Evolutionary conservation across 2,797 vertebrate species (phyloP), one percentile per base, ranked within the genome.

Genomic region (Gymnoscopelus microlampas): DNA sequence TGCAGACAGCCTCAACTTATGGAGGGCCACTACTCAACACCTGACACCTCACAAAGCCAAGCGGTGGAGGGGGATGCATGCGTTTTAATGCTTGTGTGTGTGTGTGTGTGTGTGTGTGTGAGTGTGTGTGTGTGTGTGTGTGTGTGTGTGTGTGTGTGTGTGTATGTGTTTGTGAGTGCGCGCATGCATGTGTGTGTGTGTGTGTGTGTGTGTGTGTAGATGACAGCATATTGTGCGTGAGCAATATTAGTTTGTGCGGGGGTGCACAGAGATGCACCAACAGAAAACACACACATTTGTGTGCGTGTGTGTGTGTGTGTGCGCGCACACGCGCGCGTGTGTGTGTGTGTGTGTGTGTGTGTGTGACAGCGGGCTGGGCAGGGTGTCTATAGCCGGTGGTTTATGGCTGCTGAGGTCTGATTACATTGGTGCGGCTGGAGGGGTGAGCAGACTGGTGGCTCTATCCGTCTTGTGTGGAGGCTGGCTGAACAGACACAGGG

Each of bases 401-500:
- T 92, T 91, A 92, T 91, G 85, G 88, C 85, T 83, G 88, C 86
- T 81, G 87, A 89, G 87, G 86, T 87, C 87, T 90, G 89, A 92
- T 92, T 91, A 89, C 89, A 87, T 86, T 79, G 89, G 84, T 87
- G 84, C 75, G 79, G 87, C 80, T 89, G 78, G 83, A 82, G 85
- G 84, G 83, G 74, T 76, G 80, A 87, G 87, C 85, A 85, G 88
- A 84, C 87, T 80, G 84, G 85, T 81, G 82, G 61, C 80, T 88
- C 89, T 87, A 92, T 92, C 87, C 63, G 85, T 91, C 90, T 91
- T 92, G 76, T 84, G 71, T 75, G 85, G 81, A 35, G 86, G 79
- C 82, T 90, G 87, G 87, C 83, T 87, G 85, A 86, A 85, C 86
- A 88, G 83, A 84, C 86, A 83, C 76, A 64, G 63, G 54, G 78